A percentile compares a stretch with the other conserved stretches of the same genome.
These are phyloP conservation scores for Rhinoptilus africanus DNA, from an alignment of 2,113 vertebrate species.

Conservation along the genomic window DNA sequence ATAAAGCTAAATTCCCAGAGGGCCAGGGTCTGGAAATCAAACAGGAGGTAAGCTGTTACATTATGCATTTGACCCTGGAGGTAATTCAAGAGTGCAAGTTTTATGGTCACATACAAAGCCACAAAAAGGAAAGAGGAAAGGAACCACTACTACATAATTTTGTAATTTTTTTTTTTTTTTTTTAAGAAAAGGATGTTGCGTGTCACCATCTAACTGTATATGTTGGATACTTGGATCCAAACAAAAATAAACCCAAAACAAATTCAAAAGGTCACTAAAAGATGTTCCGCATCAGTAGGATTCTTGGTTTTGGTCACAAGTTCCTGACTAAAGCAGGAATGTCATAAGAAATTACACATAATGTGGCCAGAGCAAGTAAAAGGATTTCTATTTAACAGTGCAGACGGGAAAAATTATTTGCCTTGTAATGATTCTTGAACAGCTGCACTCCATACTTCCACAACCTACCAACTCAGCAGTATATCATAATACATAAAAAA, in stretches of 20 bases:
- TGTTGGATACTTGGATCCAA: neutral
- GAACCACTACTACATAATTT: neutral
- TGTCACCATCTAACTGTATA: neutral
- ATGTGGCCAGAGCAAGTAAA: neutral
- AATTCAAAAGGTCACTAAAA: neutral
- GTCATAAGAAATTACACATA: neutral
- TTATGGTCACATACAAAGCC: conserved; percentile 23
- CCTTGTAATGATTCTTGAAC: conserved; percentile 39
- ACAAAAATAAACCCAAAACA: conserved; percentile 1
- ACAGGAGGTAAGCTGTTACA: conserved; percentile 69
- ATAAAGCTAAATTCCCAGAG: conserved; percentile 67
- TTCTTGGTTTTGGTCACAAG: neutral
- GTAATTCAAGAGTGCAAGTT: conserved; percentile 42
- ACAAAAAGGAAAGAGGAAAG: neutral
- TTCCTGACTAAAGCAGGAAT: neutral
- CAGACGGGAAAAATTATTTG: conserved; percentile 36
- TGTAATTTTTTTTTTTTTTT: neutral
- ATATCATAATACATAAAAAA: conserved; percentile 24
- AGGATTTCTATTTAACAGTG: neutral
- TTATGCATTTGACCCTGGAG: conserved; percentile 70
- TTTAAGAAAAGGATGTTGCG: neutral
- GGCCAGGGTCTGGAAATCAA: conserved; percentile 67
- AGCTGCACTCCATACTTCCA: conserved; percentile 24
- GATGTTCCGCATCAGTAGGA: neutral
- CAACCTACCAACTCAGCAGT: conserved; percentile 3